phyloP scores from a whole-genome alignment of 2,113 vertebrate genomes.

The Bambusicola thoracicus region DNA sequence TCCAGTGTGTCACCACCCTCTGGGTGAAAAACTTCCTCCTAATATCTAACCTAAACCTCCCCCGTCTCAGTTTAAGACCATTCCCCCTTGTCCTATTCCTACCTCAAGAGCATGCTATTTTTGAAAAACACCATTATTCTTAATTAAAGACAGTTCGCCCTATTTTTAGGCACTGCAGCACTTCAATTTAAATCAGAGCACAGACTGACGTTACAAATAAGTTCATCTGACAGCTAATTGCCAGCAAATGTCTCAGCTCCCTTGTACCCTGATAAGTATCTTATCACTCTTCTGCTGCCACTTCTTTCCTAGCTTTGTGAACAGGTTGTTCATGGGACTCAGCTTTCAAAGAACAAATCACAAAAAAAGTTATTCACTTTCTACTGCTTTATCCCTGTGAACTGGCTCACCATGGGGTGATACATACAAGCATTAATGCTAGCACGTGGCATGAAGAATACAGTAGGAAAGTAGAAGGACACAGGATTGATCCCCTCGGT shows the following conservation, averaged over 20 bases:
- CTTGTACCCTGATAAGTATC: neutral
- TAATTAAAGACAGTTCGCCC: neutral
- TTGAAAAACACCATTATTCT: neutral
- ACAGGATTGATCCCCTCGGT: neutral
- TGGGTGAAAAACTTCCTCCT: too few relatives aligned
- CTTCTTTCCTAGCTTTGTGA: neutral
- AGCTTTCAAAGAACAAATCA: neutral
- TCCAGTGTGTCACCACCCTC: too few relatives aligned
- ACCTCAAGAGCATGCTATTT: neutral
- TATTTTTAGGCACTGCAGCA: neutral
- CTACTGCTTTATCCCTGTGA: neutral
- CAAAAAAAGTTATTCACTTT: neutral
- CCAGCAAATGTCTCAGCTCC: neutral
- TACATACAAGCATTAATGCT: neutral
- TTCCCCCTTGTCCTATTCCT: too few relatives aligned
- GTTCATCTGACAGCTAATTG: neutral
- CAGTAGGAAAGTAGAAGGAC: neutral
- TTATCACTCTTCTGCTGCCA: neutral
- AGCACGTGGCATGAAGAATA: neutral
- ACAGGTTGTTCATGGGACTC: fast-evolving
- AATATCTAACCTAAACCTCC: too few relatives aligned
- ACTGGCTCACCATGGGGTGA: neutral
- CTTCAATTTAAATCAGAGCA: neutral
- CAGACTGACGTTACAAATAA: neutral
- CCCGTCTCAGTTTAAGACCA: too few relatives aligned